Percentiles rank a stretch among this genome's conserved stretches.
Evolutionary conservation across 1,140 invertebrate genomes (phyloP).

Genomic region (Uloborus diversus): DNA sequence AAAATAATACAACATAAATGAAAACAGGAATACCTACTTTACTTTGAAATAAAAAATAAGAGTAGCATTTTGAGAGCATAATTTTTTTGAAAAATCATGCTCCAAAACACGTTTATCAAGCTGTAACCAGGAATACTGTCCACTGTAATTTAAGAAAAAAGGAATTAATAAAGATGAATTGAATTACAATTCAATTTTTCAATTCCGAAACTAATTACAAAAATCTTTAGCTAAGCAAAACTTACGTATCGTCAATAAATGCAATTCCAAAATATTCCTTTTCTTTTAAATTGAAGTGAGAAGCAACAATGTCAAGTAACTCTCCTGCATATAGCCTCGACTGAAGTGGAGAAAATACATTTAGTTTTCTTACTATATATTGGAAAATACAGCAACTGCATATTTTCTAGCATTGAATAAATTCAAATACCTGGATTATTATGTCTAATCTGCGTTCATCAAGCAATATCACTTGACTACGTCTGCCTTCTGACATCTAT

Average conservation of each 20-base stretch:
- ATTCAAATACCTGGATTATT: constrained; percentile 65
- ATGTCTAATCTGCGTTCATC: constrained; percentile 68
- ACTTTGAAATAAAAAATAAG: constrained; percentile 69
- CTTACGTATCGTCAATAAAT: constrained; percentile 70
- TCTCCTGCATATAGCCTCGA: constrained; percentile 60
- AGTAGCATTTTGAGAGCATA: constrained; percentile 38
- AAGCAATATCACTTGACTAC: constrained; percentile 67
- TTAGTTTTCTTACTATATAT: neutral
- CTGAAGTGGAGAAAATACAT: constrained; percentile 23
- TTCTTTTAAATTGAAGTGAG: constrained; percentile 77
- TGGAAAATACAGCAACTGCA: neutral
- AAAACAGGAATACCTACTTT: constrained; percentile 69
- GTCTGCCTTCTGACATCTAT: constrained; percentile 68
- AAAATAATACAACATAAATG: no score
- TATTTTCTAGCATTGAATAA: neutral
- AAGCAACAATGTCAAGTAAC: constrained; percentile 76
- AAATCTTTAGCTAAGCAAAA: constrained; percentile 24
- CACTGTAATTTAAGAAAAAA: constrained; percentile 62
- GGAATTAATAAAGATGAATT: neutral
- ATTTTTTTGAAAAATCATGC: constrained; percentile 68
- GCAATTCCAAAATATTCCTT: constrained; percentile 69
- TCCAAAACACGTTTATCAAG: constrained; percentile 69
- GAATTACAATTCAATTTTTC: neutral
- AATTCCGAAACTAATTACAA: neutral
- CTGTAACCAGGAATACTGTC: constrained; percentile 69